Conservation (phyloP, 2,797 vertebrate species). For the Phoeniculus purpureus region DNA sequence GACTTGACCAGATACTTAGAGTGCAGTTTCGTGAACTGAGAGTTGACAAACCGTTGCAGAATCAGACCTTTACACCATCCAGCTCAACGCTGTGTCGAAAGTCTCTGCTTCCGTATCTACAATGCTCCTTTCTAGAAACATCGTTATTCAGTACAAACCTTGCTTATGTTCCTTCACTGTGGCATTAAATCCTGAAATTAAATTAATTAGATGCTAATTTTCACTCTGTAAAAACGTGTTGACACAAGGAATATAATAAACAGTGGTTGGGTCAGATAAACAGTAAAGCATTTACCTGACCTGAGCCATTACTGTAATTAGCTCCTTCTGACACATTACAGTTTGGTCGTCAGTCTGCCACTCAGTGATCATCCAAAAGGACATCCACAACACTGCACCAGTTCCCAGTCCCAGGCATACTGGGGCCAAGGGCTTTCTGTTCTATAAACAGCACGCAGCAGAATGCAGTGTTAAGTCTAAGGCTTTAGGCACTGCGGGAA, state of each 20-base stretch:
- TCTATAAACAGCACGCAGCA: background rate
- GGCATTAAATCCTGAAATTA: constrained; percentile 55
- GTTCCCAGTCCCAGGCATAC: background rate
- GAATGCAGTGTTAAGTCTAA: background rate
- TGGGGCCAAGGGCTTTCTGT: no score
- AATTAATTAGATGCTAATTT: constrained; percentile 67
- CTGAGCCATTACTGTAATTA: constrained; percentile 49
- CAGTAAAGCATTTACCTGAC: constrained; percentile 44
- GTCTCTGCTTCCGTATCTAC: background rate
- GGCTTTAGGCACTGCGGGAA: background rate
- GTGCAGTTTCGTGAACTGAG: constrained; percentile 19
- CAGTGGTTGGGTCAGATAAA: constrained; percentile 49
- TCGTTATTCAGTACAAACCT: background rate
- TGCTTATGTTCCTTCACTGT: background rate
- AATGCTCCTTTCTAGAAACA: background rate
- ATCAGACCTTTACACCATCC: constrained; percentile 25
- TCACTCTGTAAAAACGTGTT: constrained; percentile 53
- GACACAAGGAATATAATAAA: constrained; percentile 37
- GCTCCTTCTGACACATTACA: constrained; percentile 5
- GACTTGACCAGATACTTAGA: constrained; percentile 32
- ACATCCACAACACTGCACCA: background rate
- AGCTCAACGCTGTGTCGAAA: constrained; percentile 19
- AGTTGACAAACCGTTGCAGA: constrained; percentile 9
- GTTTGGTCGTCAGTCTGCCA: background rate
- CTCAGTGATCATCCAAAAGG: background rate